Evolutionary conservation across 1,140 invertebrate genomes (phyloP), one percentile per base, ranked within the genome.

Genomic region (Copidosoma floridanum): DNA sequence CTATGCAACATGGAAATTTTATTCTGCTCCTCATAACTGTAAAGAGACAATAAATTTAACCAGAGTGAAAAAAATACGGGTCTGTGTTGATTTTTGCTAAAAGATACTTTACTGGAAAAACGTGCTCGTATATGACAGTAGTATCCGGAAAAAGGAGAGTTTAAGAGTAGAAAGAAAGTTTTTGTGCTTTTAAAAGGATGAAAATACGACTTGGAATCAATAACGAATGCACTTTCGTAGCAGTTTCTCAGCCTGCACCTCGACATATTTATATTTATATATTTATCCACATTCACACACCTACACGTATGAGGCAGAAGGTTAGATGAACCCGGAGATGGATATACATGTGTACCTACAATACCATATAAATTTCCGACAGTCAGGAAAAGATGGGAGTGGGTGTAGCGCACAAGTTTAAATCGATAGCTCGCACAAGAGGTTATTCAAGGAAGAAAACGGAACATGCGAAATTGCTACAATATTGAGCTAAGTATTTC

Each of bases 141-240:
- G n/a, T n/a, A n/a, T n/a, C n/a, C n/a, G n/a, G n/a, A n/a, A n/a
- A n/a, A n/a, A n/a, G n/a, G n/a, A n/a, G n/a, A n/a, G n/a, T n/a
- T n/a, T n/a, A n/a, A n/a, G n/a, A n/a, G n/a, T n/a, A n/a, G n/a
- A n/a, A n/a, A n/a, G n/a, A n/a, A n/a, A n/a, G n/a, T n/a, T 54
- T 48, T 59, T 54, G 40, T 40, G 54, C 43, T 61, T 61, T 61
- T 48, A 61, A 48, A 61, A 54, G 43, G 51, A 54, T 61, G 51
- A 61, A 61, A 61, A 54, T 61, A 54, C 58, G 41, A 48, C 51
- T 54, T 61, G 52, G 35, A 61, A 61, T 61, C 35, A 52, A 61
- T 61, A 61, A 61, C 35, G 29, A 55, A 24, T 61, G 20, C 37
- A 55, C 50, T 55, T 61, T 54, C 16, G 12, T 54, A 54, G 12